Evolutionary conservation across 30 jellyfish, hydroid and myxozoan species (phyloP).

Genomic region (Aurelia sp.): DNA sequence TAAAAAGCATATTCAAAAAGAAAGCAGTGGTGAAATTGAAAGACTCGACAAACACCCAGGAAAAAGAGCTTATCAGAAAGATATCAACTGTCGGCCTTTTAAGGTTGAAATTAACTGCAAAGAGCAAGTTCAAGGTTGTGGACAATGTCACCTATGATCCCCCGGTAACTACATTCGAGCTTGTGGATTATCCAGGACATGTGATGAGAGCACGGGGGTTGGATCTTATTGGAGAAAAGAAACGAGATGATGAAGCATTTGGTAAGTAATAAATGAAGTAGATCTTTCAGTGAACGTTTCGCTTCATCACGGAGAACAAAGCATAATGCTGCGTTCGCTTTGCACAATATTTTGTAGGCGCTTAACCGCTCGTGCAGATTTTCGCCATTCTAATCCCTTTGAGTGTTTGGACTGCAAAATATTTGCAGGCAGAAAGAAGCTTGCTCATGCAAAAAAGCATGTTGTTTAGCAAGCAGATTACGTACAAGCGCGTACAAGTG

Average conservation of each 20-base stretch:
- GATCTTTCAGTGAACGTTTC: too few relatives aligned
- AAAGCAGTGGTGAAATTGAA: conserved; percentile 35
- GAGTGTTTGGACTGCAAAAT: too few relatives aligned
- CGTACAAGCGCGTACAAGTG: too few relatives aligned
- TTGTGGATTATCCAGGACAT: conserved; percentile 71
- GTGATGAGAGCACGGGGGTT: conserved; percentile 66
- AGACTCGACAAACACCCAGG: conserved; percentile 49
- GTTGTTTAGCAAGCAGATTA: too few relatives aligned
- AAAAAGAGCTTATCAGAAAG: conserved; percentile 54
- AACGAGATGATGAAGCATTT: conserved; percentile 44
- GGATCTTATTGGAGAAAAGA: conserved; percentile 59
- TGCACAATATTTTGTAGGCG: too few relatives aligned
- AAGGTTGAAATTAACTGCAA: conserved; percentile 40
- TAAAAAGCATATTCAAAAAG: conserved; percentile 19
- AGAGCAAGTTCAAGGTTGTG: conserved; percentile 56
- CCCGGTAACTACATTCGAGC: conserved; percentile 44
- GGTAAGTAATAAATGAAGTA: conserved; percentile 10
- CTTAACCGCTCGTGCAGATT: too few relatives aligned
- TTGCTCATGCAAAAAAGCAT: too few relatives aligned
- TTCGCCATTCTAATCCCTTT: too few relatives aligned
- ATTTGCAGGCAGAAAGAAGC: too few relatives aligned
- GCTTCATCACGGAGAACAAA: too few relatives aligned
- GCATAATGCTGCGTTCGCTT: too few relatives aligned
- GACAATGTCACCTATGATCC: conserved; percentile 37
- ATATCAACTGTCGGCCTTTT: conserved; percentile 55